Conservation (phyloP, 2,113 vertebrate genomes). For the Percina caprodes region DNA sequence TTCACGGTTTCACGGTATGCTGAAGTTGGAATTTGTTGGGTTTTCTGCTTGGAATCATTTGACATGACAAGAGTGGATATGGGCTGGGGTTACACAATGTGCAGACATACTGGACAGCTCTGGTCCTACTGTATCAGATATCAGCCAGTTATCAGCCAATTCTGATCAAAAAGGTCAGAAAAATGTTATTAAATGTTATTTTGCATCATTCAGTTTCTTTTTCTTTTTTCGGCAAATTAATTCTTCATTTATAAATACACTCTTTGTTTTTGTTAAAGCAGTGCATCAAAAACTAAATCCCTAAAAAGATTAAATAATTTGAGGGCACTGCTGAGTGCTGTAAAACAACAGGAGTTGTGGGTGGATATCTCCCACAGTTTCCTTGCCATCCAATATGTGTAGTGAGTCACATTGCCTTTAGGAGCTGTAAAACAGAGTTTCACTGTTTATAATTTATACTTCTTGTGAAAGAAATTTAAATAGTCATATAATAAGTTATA, state of each 20-base stretch:
- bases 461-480: background rate
- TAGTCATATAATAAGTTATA: too few relatives aligned
- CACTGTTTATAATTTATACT: background rate
- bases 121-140: background rate
- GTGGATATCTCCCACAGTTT: background rate
- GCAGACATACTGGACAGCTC: background rate
- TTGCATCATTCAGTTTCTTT: background rate
- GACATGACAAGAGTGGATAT: background rate
- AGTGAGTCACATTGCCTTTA: constrained; percentile 15
- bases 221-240: background rate
- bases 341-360: background rate
- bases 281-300: background rate
- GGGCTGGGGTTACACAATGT: background rate
- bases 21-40: constrained; percentile 34
- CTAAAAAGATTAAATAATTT: background rate
- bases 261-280: background rate
- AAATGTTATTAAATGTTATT: background rate
- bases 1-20: constrained; percentile 48
- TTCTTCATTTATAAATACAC: background rate
- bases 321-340: background rate
- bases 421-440: background rate
- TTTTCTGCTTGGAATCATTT: constrained; percentile 45
- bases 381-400: background rate
- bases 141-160: background rate
- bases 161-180: background rate